Percentiles rank a stretch among this genome's conserved stretches.
Conservation (phyloP, 2,797 vertebrate genomes). For the Macropus fuliginosus region DNA sequence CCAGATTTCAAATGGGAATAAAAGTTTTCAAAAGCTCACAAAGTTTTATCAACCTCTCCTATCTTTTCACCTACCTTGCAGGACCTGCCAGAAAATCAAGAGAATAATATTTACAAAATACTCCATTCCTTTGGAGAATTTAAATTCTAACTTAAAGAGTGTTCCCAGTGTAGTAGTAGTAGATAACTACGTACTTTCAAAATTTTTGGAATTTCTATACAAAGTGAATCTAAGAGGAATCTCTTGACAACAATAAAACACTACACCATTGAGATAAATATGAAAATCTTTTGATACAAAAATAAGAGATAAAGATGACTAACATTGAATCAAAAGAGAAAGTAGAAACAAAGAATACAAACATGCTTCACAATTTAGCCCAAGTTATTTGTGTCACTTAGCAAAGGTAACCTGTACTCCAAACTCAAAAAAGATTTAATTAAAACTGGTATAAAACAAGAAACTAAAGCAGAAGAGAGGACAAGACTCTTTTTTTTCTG, state of each 20-base stretch:
- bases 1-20: constrained; percentile 13
- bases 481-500: background rate
- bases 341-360: constrained; percentile 40
- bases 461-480: background rate
- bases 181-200: background rate
- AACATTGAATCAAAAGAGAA: constrained; percentile 38
- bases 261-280: background rate
- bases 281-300: constrained; percentile 27
- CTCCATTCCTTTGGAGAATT: background rate
- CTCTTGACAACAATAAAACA: background rate
- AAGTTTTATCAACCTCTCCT: background rate
- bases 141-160: constrained; percentile 30
- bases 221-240: constrained; percentile 33
- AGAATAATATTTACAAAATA: constrained; percentile 49
- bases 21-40: background rate
- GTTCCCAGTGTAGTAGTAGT: constrained; percentile 24
- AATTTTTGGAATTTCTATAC: constrained; percentile 36
- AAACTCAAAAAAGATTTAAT: background rate
- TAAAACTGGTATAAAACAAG: constrained; percentile 27
- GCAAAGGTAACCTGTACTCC: constrained; percentile 46
- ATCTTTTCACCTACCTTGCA: constrained; percentile 16
- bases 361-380: background rate
- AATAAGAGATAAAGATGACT: background rate
- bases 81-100: background rate
- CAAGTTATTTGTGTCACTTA: constrained; percentile 18